Evolutionary conservation across 2,113 vertebrate species (phyloP), one percentile per base, ranked within the genome.

Genomic region (Podarcis cretensis): DNA sequence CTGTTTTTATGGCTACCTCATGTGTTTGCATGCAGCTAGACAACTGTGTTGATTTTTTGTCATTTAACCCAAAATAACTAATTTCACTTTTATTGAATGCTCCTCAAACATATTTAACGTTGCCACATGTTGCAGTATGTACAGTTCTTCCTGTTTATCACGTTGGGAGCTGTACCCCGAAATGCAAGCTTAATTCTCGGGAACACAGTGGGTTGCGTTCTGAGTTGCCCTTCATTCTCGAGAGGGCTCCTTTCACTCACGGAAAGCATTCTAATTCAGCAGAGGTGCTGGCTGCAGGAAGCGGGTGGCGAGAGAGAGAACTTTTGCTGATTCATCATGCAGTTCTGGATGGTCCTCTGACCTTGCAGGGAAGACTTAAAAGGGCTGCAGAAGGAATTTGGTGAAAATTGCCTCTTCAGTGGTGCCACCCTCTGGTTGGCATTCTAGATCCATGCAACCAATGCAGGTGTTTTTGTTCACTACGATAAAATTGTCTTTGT

Each of bases 11-110:
- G 88, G 86, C 83, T 93, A 12, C 91, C 35, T 23, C 71, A 54
- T 85, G 78, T 92, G 82, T 69, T 95, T 90, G 92, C 88, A 63
- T 1, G 79, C 4, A 86, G 43, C 37, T 35, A 86, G 43, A 91
- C 78, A 92, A 82, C 86, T 94, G 86, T 95, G 85, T 86, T 90
- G 84, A 91, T 93, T 93, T 54, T 54, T 93, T 92, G 77, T 84
- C 89, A 25, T 85, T 92, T 89, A 91, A 84, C 54, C 43, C 48
- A 87, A 87, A 63, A 43, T 30, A 74, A 68, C 65, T 35, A 77
- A 4, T 88, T 89, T 94, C 91, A 76, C 90, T 71, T 88, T 91
- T 84, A 8, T 0, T 85, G 75, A 91, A 87, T 92, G 90, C 92
- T 89, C 27, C 81, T 93, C 93, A 94, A 95, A 89, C 20, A 40